Base-by-base conservation (phyloP, 2,888 invertebrate species). In the Eulithis prunata region DNA sequence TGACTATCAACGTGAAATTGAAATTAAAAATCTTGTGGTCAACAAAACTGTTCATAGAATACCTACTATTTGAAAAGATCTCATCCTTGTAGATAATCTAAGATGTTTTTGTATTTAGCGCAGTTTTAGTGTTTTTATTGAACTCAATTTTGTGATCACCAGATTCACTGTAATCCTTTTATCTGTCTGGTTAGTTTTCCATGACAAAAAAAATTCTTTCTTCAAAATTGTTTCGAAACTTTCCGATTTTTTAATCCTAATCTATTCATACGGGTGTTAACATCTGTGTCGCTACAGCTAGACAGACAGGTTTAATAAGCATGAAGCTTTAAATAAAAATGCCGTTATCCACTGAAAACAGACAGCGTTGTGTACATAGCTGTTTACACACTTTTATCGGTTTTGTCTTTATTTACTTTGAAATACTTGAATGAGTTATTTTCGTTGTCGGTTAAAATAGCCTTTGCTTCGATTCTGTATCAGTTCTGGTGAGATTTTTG, bases 291-390 rank as follows among this genome's bases (percentile, higher is more conserved):
- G 61, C 70, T 68, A 69, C 66, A 68, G 67, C 66, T 65, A 59
- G 67, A 71, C 68, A 72, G 83, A 81, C 82, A 81, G 67, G 74
- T 75, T 68, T 81, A 85, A 85, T 84, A 77, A 78, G 76, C 84
- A 78, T 85, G 83, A 82, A 81, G 73, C 65, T 70, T 60, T 63
- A 73, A 73, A 73, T 73, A 71, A 55, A 60, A 62, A 62, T 57
- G 14, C 70, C 69, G 70, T 68, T 72, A 69, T 55, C 43, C 58
- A 54, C 66, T 67, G 70, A 61, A 68, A 64, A 70, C 64, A 63
- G 57, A 11, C 47, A 28, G 1, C 36, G 52, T 41, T 67, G 52
- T 67, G 55, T 62, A 66, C 62, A 58, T 62, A 66, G 66, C 66
- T 59, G 66, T 58, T 51, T 58, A 62, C 46, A 55, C 66, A 66